Evolutionary conservation across 2,888 invertebrate genomes (phyloP), one percentile per base, ranked within the genome.

Genomic region (Shargacucullia verbasci): DNA sequence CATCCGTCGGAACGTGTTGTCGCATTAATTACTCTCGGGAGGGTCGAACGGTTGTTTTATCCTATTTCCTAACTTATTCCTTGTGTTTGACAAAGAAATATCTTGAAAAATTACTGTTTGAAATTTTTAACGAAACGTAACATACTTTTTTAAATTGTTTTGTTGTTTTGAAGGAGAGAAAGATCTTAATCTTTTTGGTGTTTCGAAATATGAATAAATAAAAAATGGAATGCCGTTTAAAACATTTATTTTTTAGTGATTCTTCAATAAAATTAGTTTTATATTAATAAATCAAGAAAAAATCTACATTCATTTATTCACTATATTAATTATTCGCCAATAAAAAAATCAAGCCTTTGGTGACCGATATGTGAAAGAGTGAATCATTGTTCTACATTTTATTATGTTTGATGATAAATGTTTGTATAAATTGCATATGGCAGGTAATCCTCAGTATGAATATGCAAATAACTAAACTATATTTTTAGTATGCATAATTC

Each of bases 1-100:
- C 85, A 79, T 76, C 91, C 92, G 92, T 80, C 92, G 92, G 91
- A 66, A 70, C 85, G 82, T 84, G 85, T 31, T 52, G 63, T 50
- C 61, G 87, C 87, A 87, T 86, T 82, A 85, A 85, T 87, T 76
- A 81, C 45, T 54, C 41, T 29, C 29, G 1, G 27, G 53, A 55
- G 50, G 41, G 55, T 58, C 35, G 57, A 58, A 62, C 59, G 64
- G 56, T 61, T 59, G 48, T 66, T 67, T 62, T 67, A 47, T 41
- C 65, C 35, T 62, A 40, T 59, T 68, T 47, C n/a, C 29, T 60
- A 55, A 55, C 47, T 62, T 52, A 58, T 63, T 49, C 40, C 2
- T 45, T 27, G 29, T 37, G 7, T 56, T 45, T 14, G 4, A 40
- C 33, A 29, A 33, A 15, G 6, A 50, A 56, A 49, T 50, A 40